phyloP scores from a whole-genome alignment of 2,888 invertebrate species.

The Orthosia gothica region DNA sequence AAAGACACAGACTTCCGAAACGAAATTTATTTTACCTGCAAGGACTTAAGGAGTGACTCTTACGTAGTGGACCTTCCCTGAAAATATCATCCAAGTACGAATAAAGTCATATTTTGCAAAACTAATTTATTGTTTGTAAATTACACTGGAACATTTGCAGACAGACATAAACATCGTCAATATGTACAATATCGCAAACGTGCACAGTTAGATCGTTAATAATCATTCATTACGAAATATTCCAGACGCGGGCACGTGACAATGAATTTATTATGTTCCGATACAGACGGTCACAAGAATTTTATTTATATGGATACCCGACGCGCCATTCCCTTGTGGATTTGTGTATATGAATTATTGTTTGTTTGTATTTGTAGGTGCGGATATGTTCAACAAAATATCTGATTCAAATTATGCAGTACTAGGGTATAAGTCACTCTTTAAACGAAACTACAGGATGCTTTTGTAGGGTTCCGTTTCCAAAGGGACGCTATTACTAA shows the following conservation, averaged over 20 bases:
- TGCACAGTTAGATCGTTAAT: slow-evolving; percentile 57
- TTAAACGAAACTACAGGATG: background rate
- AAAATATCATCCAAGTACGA: slow-evolving; percentile 2
- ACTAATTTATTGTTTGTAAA: background rate
- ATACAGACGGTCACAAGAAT: slow-evolving; percentile 68
- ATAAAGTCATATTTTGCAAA: background rate
- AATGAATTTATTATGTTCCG: slow-evolving; percentile 77
- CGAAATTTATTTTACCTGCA: too few relatives aligned
- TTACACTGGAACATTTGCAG: background rate
- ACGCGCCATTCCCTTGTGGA: slow-evolving; percentile 57
- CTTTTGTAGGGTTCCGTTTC: too few relatives aligned
- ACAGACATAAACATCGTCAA: slow-evolving; percentile 3
- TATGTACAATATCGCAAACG: slow-evolving; percentile 33
- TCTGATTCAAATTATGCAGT: background rate
- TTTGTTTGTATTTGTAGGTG: slow-evolving; percentile 27
- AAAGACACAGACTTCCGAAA: too few relatives aligned
- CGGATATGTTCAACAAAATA: background rate
- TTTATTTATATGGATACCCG: slow-evolving; percentile 80
- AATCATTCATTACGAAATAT: slow-evolving; percentile 76
- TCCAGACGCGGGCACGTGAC: slow-evolving; percentile 71
- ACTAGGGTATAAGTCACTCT: background rate
- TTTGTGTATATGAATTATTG: slow-evolving; percentile 55
- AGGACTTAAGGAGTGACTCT: background rate
- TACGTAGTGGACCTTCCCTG: background rate
- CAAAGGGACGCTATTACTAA: too few relatives aligned